phyloP scores from a whole-genome alignment of 1,140 invertebrate genomes.

The Euglossa dilemma region DNA sequence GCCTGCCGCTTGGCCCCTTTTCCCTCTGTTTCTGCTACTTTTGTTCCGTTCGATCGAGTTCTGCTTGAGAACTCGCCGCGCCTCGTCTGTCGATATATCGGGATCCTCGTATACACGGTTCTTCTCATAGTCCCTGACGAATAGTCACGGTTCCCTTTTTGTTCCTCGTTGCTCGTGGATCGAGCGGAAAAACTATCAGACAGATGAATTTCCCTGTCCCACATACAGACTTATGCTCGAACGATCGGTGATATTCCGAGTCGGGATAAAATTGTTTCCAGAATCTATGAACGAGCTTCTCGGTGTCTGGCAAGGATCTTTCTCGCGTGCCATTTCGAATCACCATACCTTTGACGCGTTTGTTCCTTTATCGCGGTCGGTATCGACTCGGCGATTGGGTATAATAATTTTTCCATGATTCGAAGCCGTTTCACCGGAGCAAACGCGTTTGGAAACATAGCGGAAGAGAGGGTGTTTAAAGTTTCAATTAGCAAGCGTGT shows the following conservation, averaged over 20 bases:
- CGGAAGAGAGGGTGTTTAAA: not conserved
- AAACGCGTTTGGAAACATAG: not conserved
- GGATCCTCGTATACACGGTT: not conserved
- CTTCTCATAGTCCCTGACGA: slow-evolving; percentile 15
- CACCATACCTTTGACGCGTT: too few relatives aligned
- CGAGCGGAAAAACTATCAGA: not conserved
- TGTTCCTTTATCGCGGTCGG: too few relatives aligned
- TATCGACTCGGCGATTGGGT: not conserved
- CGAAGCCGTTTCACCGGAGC: not conserved
- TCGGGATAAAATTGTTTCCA: not conserved
- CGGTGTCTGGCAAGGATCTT: not conserved
- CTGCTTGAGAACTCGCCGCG: slow-evolving; percentile 8
- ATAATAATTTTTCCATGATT: not conserved
- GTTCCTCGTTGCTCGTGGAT: not conserved
- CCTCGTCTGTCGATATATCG: slow-evolving; percentile 26
- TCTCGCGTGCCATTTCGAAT: not conserved
- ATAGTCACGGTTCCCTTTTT: slow-evolving; percentile 28
- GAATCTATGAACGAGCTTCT: not conserved
- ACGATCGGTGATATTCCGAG: not conserved
- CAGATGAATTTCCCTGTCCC: slow-evolving; percentile 18
- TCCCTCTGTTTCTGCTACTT: slow-evolving; percentile 26
- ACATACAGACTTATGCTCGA: not conserved
- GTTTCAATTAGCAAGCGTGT: not conserved
- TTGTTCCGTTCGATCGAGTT: slow-evolving; percentile 30
- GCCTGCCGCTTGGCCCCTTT: not conserved